These are phyloP conservation scores for Bombus pyrosoma DNA, from an alignment of 1,140 invertebrate genomes.

Conservation along the genomic window DNA sequence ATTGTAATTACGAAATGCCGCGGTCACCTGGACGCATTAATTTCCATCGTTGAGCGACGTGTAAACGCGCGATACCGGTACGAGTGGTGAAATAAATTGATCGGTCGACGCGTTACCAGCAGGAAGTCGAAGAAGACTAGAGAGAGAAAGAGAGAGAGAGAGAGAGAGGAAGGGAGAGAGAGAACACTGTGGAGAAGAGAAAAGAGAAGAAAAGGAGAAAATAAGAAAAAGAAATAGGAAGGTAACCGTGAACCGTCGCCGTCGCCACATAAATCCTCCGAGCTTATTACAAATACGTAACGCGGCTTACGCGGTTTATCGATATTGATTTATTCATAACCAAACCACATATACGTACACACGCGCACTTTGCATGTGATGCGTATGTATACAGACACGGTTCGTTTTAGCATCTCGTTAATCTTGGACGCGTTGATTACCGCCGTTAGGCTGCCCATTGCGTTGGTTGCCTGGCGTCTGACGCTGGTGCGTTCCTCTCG, in stretches of 20 bases:
- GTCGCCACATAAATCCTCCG: constrained; percentile 58
- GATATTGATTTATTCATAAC: constrained; percentile 68
- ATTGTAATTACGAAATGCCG: constrained; percentile 33
- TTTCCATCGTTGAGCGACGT: constrained; percentile 30
- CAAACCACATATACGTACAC: not conserved
- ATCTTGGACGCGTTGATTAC: constrained; percentile 63
- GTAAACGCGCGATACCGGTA: not conserved
- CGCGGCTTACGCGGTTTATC: constrained; percentile 62
- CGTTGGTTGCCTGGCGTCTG: not conserved
- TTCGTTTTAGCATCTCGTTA: constrained; percentile 66
- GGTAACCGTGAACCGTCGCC: constrained; percentile 17
- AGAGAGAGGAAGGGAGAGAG: no score
- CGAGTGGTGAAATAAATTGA: constrained; percentile 29
- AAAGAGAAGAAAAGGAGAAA: not conserved
- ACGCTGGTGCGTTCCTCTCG: not conserved
- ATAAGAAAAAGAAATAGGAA: not conserved
- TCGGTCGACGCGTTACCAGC: constrained; percentile 33
- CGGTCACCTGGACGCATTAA: constrained; percentile 29
- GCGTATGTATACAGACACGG: not conserved
- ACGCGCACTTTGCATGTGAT: no score
- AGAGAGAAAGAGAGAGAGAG: not conserved
- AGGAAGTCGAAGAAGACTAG: constrained; percentile 4
- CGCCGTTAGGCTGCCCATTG: constrained; percentile 26
- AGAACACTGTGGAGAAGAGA: no score
- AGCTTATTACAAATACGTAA: constrained; percentile 64